Evolutionary conservation across 2,888 invertebrate genomes (phyloP).

Genomic region (Eristalis pertinax): DNA sequence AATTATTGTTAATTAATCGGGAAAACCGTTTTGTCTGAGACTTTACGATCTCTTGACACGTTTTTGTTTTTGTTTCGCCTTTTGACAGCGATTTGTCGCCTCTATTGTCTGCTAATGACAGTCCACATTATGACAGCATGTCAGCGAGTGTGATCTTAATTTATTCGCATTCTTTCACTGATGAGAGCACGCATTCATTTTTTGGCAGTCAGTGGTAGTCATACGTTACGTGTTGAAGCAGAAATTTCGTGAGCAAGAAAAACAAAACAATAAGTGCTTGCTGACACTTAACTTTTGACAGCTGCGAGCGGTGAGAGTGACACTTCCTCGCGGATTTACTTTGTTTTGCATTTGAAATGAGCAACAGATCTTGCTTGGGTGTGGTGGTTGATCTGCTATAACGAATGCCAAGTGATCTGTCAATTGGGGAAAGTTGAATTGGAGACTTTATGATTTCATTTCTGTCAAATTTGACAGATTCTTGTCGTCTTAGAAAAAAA

Average conservation of each 20-base stretch:
- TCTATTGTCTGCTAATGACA: constrained; percentile 40
- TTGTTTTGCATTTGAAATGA: not conserved
- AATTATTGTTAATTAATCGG: constrained; percentile 23
- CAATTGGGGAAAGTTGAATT: not conserved
- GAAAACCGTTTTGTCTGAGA: constrained; percentile 5
- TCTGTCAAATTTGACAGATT: not conserved
- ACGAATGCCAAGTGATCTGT: not conserved
- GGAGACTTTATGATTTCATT: not conserved
- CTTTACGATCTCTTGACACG: constrained; percentile 3
- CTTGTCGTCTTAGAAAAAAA: not conserved
- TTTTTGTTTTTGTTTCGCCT: constrained; percentile 2
- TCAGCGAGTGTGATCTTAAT: constrained; percentile 23
- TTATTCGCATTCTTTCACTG: constrained; percentile 30
- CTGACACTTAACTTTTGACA: not conserved
- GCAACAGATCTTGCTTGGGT: not conserved
- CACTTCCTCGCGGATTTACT: not conserved
- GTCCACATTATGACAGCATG: constrained; percentile 36
- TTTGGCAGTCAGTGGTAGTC: not conserved
- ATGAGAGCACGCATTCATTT: constrained; percentile 28
- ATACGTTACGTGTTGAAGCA: not conserved
- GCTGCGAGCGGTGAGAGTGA: not conserved
- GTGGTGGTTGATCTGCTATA: not conserved
- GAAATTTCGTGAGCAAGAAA: not conserved
- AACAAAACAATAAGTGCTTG: not conserved
- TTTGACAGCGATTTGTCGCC: constrained; percentile 5